phyloP scores from a whole-genome alignment of 2,113 vertebrate species.

The Anguilla japonica region DNA sequence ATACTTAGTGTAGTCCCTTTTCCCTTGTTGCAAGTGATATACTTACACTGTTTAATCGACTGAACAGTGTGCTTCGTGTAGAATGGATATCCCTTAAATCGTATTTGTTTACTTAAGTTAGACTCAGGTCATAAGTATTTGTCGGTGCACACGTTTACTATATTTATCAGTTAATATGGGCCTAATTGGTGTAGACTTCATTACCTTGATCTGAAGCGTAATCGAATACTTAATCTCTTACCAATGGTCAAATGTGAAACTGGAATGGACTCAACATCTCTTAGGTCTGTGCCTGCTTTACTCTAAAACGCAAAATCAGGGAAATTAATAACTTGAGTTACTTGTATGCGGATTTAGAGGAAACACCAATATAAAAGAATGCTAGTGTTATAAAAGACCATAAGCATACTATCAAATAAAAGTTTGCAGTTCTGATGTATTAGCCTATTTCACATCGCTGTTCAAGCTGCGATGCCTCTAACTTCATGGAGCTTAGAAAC shows the following conservation, averaged over 20 bases:
- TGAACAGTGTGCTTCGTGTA: not conserved
- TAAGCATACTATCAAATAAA: not conserved
- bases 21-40: conserved; percentile 21
- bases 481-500: not conserved
- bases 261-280: not conserved
- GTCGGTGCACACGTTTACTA: not conserved
- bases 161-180: not conserved
- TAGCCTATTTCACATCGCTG: no score
- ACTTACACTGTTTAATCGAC: conserved; percentile 3
- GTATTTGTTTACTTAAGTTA: not conserved
- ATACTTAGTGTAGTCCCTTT: conserved; percentile 41
- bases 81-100: not conserved
- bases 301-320: not conserved
- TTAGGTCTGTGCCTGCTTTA: not conserved
- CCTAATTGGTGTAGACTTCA: not conserved
- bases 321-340: not conserved
- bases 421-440: not conserved
- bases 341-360: not conserved
- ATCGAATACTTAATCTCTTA: not conserved
- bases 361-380: not conserved
- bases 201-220: not conserved
- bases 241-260: not conserved
- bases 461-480: not conserved
- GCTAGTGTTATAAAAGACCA: not conserved
- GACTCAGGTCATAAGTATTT: not conserved